Conservation (phyloP, 2,888 invertebrate species). For the Melipona bicolor region DNA sequence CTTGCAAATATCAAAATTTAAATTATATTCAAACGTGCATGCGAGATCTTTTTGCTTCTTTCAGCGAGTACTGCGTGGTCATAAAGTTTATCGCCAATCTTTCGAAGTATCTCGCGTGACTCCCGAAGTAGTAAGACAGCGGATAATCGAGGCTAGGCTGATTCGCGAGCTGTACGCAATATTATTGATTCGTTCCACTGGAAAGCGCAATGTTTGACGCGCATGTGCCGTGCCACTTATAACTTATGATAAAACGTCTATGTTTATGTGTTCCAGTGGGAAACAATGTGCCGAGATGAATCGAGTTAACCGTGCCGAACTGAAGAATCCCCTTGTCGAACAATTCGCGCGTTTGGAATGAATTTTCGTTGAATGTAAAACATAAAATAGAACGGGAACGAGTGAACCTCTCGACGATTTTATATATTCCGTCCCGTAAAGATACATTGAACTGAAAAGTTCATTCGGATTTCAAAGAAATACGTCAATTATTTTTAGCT, state of each 20-base stretch:
- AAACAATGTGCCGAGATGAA: background rate
- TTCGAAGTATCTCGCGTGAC: background rate
- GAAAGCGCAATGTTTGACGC: conserved; percentile 17
- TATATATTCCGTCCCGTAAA: too few species aligned
- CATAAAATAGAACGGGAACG: too few species aligned
- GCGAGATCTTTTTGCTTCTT: background rate
- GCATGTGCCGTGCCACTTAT: conserved; percentile 31
- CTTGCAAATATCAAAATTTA: background rate
- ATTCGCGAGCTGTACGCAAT: conserved; percentile 28
- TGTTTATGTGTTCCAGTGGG: conserved; percentile 43
- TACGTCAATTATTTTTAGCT: too few species aligned
- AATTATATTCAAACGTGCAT: background rate
- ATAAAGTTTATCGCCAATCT: background rate
- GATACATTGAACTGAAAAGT: too few species aligned
- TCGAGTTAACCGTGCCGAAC: background rate
- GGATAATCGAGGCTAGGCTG: background rate
- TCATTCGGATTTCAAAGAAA: too few species aligned
- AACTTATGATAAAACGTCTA: conserved; percentile 47
- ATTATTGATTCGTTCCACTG: conserved; percentile 42
- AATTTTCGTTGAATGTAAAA: background rate
- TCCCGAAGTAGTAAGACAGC: background rate
- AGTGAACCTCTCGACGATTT: too few species aligned
- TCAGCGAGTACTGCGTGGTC: background rate
- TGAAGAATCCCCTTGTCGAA: conserved; percentile 11
- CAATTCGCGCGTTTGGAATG: background rate